Conservation (phyloP, 2,797 vertebrate species). For the Gallinago stenura region DNA sequence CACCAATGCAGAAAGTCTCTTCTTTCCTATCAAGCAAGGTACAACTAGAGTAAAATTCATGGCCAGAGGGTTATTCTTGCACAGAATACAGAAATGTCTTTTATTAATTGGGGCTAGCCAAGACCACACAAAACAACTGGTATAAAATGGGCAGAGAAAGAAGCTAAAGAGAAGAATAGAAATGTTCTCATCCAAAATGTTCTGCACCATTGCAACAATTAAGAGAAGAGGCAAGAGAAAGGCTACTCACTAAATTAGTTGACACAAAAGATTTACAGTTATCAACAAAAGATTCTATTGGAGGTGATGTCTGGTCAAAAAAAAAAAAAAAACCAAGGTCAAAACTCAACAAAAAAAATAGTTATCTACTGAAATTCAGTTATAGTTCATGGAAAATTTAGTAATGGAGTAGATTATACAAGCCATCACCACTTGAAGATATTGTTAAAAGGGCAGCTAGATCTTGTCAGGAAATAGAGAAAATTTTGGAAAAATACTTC, state of each 20-base stretch:
- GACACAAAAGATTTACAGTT: not conserved
- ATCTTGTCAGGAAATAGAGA: not conserved
- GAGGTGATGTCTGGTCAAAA: not conserved
- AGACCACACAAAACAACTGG: not conserved
- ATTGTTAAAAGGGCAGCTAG: not conserved
- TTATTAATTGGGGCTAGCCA: not conserved
- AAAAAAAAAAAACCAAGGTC: not conserved
- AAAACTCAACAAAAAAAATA: not conserved
- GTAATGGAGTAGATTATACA: not conserved
- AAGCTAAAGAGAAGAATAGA: not conserved
- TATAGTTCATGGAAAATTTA: not conserved
- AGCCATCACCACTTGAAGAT: not conserved
- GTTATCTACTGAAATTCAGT: not conserved
- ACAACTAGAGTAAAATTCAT: not conserved
- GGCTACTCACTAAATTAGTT: not conserved
- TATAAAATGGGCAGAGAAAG: not conserved
- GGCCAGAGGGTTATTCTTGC: not conserved
- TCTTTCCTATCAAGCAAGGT: not conserved
- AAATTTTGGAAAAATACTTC: not conserved
- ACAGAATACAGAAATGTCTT: not conserved
- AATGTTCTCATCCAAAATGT: not conserved
- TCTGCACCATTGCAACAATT: not conserved
- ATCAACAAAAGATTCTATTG: not conserved
- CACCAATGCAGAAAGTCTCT: not conserved
- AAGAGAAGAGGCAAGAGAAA: not conserved